Evolutionary conservation across 2,888 invertebrate genomes (phyloP).

Genomic region (Abrostola triplasia): DNA sequence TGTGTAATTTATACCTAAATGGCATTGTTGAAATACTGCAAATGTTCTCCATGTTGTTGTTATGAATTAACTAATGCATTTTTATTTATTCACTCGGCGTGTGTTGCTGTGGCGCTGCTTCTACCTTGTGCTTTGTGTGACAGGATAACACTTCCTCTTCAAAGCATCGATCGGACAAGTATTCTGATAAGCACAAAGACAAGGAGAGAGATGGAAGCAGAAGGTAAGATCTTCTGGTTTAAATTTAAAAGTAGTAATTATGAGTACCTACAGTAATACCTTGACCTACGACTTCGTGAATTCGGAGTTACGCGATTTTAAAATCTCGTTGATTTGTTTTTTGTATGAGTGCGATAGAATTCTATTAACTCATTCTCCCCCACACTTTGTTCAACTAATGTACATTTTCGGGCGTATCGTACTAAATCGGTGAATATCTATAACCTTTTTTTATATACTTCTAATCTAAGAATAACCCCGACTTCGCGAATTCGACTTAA

Average conservation of each 20-base stretch:
- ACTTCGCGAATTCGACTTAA: too few relatives aligned
- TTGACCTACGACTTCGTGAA: too few relatives aligned
- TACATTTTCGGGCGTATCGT: too few relatives aligned
- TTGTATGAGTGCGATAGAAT: too few relatives aligned
- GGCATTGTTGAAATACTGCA: slow-evolving; percentile 75
- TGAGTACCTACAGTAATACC: slow-evolving; percentile 6
- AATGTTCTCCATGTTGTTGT: slow-evolving; percentile 72
- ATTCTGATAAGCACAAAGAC: slow-evolving; percentile 87
- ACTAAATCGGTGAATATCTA: too few relatives aligned
- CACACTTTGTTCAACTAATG: too few relatives aligned
- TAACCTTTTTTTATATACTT: too few relatives aligned
- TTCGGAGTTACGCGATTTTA: too few relatives aligned
- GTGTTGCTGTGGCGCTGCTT: slow-evolving; percentile 89
- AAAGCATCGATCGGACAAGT: slow-evolving; percentile 87
- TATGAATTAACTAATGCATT: slow-evolving; percentile 85
- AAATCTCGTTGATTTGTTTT: too few relatives aligned
- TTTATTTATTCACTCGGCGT: slow-evolving; percentile 88
- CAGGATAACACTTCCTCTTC: slow-evolving; percentile 88
- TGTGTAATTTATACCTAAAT: slow-evolving; percentile 56
- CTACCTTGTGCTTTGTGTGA: slow-evolving; percentile 90
- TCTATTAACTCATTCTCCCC: too few relatives aligned
- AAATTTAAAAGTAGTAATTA: slow-evolving; percentile 2
- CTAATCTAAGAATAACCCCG: too few relatives aligned
- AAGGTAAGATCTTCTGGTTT: slow-evolving; percentile 66
- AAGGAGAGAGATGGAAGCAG: slow-evolving; percentile 77